Evolutionary conservation across 2,888 invertebrate genomes (phyloP).

Genomic region (Aphidoletes aphidimyza): DNA sequence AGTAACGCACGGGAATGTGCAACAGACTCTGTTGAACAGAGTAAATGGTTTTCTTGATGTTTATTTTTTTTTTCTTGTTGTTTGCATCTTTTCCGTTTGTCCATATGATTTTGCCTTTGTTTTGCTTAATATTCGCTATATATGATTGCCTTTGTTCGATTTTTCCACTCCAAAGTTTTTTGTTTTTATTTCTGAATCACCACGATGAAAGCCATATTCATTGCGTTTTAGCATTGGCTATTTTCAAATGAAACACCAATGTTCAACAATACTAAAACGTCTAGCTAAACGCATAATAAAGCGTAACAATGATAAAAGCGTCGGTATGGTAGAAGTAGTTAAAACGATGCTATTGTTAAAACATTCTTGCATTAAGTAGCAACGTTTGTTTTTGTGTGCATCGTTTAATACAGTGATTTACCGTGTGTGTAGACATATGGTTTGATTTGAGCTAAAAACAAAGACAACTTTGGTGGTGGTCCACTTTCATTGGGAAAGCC

Average conservation of each 20-base stretch:
- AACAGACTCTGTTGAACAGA: too few relatives aligned
- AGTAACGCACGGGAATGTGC: slow-evolving; percentile 48
- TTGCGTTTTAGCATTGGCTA: too few relatives aligned
- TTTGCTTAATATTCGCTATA: background rate
- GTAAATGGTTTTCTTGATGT: too few relatives aligned
- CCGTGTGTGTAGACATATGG: background rate
- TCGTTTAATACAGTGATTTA: too few relatives aligned
- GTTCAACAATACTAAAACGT: too few relatives aligned
- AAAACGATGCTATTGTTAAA: background rate
- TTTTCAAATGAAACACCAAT: too few relatives aligned
- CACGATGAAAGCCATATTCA: too few relatives aligned
- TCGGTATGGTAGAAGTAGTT: background rate
- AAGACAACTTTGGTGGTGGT: slow-evolving; percentile 26
- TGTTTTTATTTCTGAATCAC: too few relatives aligned
- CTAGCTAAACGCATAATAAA: background rate
- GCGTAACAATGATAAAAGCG: background rate
- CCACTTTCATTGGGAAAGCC: slow-evolving; percentile 27
- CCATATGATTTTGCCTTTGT: background rate
- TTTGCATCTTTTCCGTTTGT: background rate
- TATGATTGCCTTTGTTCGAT: background rate
- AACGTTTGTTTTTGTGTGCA: background rate
- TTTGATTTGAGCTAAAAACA: background rate
- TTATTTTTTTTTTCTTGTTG: background rate
- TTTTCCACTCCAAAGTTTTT: background rate
- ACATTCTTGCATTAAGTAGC: slow-evolving; percentile 25